Base-by-base conservation (phyloP, 2,888 invertebrate species). In the Drosophila infuscata region DNA sequence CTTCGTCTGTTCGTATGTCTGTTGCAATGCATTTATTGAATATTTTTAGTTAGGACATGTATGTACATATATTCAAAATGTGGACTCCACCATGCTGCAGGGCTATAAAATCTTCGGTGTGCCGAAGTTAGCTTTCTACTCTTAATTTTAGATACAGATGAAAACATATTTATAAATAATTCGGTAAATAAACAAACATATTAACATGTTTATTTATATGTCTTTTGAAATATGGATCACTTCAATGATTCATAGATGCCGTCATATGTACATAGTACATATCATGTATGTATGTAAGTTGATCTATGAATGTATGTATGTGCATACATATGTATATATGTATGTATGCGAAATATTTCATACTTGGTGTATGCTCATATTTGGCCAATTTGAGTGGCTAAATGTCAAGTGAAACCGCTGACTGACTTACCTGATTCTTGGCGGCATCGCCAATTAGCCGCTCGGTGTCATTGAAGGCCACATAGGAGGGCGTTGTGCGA, bases 391-490 rank as follows among this genome's bases (percentile, higher is more conserved):
- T 51, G 9, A 53, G 51, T 9, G 46, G 48, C 62, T 62, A 64
- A 52, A 35, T 52, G 43, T 63, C 60, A 52, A 64, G 51, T 64
- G 33, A 51, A 49, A 53, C 51, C 38, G 25, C 48, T 41, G 20
- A 8, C 41, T 6, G 57, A 78, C 80, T 87, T 84, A 96, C 96
- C 93, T 97, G 97, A 92, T 97, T 97, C 93, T 97, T 97, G 41
- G 97, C 97, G 25, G 97, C 96, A 94, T 97, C 97, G 49, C 97
- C 97, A 83, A 97, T 96, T 43, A 97, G 94, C 57, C 97, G 94
- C 93, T 97, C 97, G 5, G 95, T 96, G 82, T 97, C 97, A 32
- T 96, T 97, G 92, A 97, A 98, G 7, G 97, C 97, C 58, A 97
- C 97, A 93, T 97, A 98, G 77, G 96, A 96, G 54, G 97, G 97